A percentile compares a stretch with the other conserved stretches of the same genome.
phyloP scores from a whole-genome alignment of 2,888 invertebrate species.

The Mylabris sibirica region DNA sequence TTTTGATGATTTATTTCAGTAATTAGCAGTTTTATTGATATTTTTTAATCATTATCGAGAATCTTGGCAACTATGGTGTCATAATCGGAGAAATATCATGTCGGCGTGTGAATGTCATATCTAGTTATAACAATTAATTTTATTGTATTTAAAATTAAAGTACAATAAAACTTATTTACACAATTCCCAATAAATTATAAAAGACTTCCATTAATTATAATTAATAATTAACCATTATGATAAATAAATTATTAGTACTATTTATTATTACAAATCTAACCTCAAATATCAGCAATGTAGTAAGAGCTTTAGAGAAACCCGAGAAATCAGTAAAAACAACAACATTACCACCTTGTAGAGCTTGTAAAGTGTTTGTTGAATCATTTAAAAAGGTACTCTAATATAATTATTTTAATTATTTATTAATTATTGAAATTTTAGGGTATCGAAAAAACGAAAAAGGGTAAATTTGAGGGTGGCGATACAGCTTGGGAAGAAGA shows the following conservation, averaged over 20 bases:
- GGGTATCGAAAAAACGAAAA: constrained; percentile 82
- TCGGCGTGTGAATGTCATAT: neutral
- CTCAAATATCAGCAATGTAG: constrained; percentile 26
- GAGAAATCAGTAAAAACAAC: constrained; percentile 18
- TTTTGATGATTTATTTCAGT: no score
- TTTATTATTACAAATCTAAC: constrained; percentile 28
- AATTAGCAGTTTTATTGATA: no score
- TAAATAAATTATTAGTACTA: constrained; percentile 14
- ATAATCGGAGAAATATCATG: neutral
- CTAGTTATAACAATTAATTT: neutral
- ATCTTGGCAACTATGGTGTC: neutral
- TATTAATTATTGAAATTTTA: constrained; percentile 48
- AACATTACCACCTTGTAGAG: constrained; percentile 76
- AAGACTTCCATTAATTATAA: neutral
- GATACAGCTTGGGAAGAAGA: constrained; percentile 95
- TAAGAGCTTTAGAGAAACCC: constrained; percentile 12
- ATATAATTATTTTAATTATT: constrained; percentile 10
- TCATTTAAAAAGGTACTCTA: constrained; percentile 71
- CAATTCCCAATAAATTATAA: neutral
- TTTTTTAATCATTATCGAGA: neutral
- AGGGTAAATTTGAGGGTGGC: constrained; percentile 91
- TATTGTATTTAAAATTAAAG: constrained; percentile 3
- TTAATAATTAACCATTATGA: constrained; percentile 19
- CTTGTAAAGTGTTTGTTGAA: constrained; percentile 76
- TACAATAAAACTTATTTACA: neutral